These are phyloP conservation scores for Myotis brandtii DNA, from an alignment of 2,113 vertebrate species.

Conservation along the genomic window DNA sequence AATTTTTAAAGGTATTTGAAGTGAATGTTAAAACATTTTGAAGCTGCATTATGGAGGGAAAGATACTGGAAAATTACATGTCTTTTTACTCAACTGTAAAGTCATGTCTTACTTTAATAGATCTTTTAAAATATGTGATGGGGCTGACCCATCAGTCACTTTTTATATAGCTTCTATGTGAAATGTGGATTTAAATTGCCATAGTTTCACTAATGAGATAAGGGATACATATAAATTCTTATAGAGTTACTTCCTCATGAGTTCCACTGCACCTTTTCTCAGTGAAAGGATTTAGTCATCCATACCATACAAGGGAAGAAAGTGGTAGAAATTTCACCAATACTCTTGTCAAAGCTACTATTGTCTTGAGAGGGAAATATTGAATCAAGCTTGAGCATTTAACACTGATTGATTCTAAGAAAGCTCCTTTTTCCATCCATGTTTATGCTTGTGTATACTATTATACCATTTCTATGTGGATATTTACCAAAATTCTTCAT, in stretches of 20 bases:
- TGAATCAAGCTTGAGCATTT: background rate
- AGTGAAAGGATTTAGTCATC: conserved; percentile 29
- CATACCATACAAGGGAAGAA: background rate
- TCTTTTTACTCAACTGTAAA: conserved; percentile 76
- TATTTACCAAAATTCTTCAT: conserved; percentile 44
- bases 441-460: background rate
- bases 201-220: conserved; percentile 60
- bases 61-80: conserved; percentile 55
- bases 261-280: conserved; percentile 19
- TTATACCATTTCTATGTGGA: background rate
- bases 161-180: conserved; percentile 60
- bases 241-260: conserved; percentile 9
- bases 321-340: background rate
- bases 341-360: conserved; percentile 24
- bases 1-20: conserved; percentile 44
- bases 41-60: conserved; percentile 66
- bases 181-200: conserved; percentile 65
- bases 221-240: conserved; percentile 48
- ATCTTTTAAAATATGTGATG: conserved; percentile 70
- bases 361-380: background rate
- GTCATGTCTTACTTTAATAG: conserved; percentile 71
- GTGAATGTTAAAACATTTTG: conserved; percentile 71
- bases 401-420: background rate
- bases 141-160: conserved; percentile 65
- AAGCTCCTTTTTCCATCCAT: conserved; percentile 25